These are phyloP conservation scores for Mareca penelope DNA, from an alignment of 2,797 vertebrate species.

Conservation along the genomic window DNA sequence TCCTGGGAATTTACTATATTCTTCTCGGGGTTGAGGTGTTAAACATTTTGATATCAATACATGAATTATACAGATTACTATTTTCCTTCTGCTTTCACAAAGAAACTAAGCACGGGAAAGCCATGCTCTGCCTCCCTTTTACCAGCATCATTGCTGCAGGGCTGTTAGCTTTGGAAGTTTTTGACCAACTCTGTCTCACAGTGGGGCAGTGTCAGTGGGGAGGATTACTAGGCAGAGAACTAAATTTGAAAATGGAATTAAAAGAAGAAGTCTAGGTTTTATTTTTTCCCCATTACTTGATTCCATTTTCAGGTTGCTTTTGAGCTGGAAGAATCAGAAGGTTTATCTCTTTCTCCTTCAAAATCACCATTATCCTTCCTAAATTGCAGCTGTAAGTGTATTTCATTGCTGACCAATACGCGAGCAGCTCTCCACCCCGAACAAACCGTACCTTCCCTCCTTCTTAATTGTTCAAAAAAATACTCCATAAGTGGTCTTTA, in stretches of 20 bases:
- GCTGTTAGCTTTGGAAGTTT: neutral
- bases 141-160: neutral
- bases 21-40: neutral
- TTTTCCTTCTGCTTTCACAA: neutral
- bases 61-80: neutral
- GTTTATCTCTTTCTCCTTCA: neutral
- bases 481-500: neutral
- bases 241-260: neutral
- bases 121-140: neutral
- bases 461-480: neutral
- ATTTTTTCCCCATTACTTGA: neutral
- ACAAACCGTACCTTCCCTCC: neutral
- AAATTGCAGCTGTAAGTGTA: neutral
- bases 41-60: neutral
- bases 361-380: neutral
- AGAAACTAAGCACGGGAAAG: neutral
- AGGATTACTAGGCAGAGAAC: neutral
- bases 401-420: neutral
- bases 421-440: neutral
- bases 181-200: neutral
- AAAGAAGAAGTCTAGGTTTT: neutral
- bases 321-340: neutral
- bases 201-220: neutral
- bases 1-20: conserved; percentile 15
- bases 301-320: neutral